Base-by-base conservation (phyloP, 1,140 invertebrate genomes). In the Adelges cooleyi region DNA sequence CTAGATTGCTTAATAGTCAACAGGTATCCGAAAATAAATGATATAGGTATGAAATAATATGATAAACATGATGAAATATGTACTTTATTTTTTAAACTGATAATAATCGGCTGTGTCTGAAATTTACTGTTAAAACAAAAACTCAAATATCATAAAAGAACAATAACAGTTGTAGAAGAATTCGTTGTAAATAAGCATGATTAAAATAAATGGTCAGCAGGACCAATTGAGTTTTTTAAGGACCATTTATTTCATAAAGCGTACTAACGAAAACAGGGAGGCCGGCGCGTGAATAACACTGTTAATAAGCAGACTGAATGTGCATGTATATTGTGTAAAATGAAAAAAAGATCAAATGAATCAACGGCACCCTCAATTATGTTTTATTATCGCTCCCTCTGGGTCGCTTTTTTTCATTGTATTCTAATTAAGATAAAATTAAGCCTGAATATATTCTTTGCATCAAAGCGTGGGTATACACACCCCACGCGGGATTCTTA, bases 301-400 rank as follows among this genome's bases (percentile, higher is more conserved):
- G 40, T 62, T 62, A 62, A 62, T 62, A 62, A 62, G 56, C n/a
- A n/a, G n/a, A n/a, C n/a, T n/a, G n/a, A 62, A 44, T 33, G 56
- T 46, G 40, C 17, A 15, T 22, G 25, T 33, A 25, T 46, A 18
- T 8, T 33, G 29, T 52, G 6, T 18, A 42, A 62, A 62, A 62
- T 29, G 29, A 42, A 29, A 27, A 29, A 62, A 23, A 22, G 56
- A 62, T 62, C 56, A 62, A 62, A 48, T 62, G 56, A 62, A 62
- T 62, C 56, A 62, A n/a, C 56, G 46, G 56, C 56, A 62, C 56
- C 56, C 56, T 62, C 40, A 62, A 62, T 62, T 62, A 62, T 13
- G 42, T 62, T 62, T 62, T 62, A 62, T 62, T 62, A 62, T 48
- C 56, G 56, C 40, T 25, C 53, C 42, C 56, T 46, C 56, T 42